phyloP scores from a whole-genome alignment of 1,140 invertebrate species.

The Cotesia typhae region DNA sequence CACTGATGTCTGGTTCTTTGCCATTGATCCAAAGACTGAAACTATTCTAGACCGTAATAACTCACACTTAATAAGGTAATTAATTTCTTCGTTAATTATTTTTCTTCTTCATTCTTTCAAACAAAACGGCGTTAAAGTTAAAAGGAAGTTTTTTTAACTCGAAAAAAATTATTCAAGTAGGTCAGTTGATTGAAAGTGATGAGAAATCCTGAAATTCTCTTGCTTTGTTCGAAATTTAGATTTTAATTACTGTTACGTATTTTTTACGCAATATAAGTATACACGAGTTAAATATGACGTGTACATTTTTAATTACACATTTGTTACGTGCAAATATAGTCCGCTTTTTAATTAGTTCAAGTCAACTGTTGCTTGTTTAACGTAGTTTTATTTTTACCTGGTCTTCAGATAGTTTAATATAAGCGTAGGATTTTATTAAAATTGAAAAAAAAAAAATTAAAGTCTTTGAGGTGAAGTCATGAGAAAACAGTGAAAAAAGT shows the following conservation, averaged over 20 bases:
- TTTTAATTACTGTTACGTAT: not conserved
- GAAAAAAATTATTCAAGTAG: no score
- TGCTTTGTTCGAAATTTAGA: no score
- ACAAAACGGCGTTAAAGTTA: no score
- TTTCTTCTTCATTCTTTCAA: not conserved
- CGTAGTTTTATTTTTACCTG: no score
- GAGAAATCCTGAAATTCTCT: not conserved
- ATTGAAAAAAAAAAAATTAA: no score
- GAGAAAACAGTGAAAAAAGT: no score
- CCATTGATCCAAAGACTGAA: constrained; percentile 81
- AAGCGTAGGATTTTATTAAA: no score
- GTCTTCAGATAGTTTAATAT: no score
- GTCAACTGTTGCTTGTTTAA: no score
- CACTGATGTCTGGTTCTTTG: constrained; percentile 88
- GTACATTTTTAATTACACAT: not conserved
- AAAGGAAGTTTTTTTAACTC: no score
- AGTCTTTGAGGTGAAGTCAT: no score
- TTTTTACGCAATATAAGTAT: not conserved
- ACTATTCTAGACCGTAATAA: constrained; percentile 78
- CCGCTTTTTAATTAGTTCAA: not conserved
- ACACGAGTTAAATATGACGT: no score
- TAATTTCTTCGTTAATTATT: constrained; percentile 5
- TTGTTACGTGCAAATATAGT: not conserved
- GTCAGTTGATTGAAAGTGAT: not conserved
- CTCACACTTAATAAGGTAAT: constrained; percentile 74